Conservation (phyloP, 1,140 invertebrate genomes). For the Parasteatoda tepidariorum region DNA sequence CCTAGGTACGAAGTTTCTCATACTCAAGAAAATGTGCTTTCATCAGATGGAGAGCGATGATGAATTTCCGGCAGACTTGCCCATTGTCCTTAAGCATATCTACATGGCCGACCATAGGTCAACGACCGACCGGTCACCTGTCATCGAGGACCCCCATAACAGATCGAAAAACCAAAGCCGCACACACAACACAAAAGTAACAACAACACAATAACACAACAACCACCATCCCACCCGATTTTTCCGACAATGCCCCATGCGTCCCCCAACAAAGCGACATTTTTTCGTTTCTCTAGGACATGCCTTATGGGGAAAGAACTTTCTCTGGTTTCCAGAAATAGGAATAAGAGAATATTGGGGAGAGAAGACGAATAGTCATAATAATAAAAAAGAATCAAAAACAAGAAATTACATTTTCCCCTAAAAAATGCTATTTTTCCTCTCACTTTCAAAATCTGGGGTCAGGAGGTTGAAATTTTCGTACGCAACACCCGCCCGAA, state of each 20-base stretch:
- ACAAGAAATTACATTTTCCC: neutral
- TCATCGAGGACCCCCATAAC: neutral
- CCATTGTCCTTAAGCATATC: neutral
- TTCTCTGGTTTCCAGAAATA: conserved; percentile 23
- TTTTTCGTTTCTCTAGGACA: neutral
- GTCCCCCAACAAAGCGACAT: conserved; percentile 1
- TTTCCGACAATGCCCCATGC: neutral
- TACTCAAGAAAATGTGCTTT: too few relatives aligned
- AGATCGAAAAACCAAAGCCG: conserved; percentile 4
- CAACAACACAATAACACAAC: conserved; percentile 44
- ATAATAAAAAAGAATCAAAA: conserved; percentile 31
- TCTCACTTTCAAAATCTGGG: conserved; percentile 47
- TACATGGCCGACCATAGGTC: conserved; percentile 1
- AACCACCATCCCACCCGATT: neutral
- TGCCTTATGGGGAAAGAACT: conserved; percentile 21
- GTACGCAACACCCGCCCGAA: conserved; percentile 7
- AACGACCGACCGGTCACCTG: conserved; percentile 42
- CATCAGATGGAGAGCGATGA: too few relatives aligned
- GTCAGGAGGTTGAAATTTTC: neutral
- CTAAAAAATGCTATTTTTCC: neutral
- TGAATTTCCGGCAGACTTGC: neutral
- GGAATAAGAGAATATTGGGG: neutral
- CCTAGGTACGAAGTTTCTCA: neutral
- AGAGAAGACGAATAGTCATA: conserved; percentile 30
- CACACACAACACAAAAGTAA: conserved; percentile 19